Evolutionary conservation across 2,113 vertebrate species (phyloP).

Genomic region (Micromys minutus): DNA sequence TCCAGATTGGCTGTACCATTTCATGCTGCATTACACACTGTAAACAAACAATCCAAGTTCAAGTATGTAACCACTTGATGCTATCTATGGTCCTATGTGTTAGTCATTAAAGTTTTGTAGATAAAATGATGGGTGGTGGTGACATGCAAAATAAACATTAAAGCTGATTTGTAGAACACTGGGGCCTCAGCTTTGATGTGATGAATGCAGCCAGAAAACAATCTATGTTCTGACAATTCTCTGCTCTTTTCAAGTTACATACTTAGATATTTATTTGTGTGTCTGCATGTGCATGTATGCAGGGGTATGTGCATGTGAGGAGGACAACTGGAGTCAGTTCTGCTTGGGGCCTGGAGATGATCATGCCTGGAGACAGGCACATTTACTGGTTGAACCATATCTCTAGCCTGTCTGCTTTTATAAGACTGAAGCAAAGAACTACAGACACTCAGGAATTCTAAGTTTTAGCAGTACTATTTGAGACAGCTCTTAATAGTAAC

Average conservation of each 20-base stretch:
- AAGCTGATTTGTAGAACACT: background rate
- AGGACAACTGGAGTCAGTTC: background rate
- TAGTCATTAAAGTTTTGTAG: background rate
- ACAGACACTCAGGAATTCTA: background rate
- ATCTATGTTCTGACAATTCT: background rate
- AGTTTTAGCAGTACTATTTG: background rate
- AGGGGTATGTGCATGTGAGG: background rate
- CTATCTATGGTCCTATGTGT: background rate
- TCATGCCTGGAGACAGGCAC: background rate
- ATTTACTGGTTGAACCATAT: background rate
- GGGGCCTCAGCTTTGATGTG: background rate
- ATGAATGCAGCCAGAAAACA: background rate
- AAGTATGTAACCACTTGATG: background rate
- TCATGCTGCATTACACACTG: background rate
- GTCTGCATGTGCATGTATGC: background rate
- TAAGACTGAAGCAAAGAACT: background rate
- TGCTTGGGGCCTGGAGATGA: background rate
- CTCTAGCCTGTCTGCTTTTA: background rate
- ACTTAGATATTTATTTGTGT: background rate
- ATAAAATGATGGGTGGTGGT: background rate
- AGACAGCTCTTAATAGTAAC: background rate
- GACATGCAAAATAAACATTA: background rate
- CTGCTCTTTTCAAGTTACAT: background rate
- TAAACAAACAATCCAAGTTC: background rate
- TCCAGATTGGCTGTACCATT: background rate